Evolutionary conservation across 1,140 invertebrate genomes (phyloP).

Genomic region (Hetaerina americana): DNA sequence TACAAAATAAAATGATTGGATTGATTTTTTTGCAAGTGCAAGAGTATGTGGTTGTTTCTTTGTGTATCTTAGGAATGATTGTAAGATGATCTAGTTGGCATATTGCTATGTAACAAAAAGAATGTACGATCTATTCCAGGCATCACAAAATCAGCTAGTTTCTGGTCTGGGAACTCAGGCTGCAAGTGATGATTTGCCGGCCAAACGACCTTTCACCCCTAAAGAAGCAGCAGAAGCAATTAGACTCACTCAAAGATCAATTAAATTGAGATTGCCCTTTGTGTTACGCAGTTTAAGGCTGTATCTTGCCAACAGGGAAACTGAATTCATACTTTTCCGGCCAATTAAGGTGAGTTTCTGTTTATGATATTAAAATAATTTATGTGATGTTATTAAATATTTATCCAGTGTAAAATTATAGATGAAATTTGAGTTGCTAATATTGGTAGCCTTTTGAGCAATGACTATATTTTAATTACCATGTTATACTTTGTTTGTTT

Average conservation of each 20-base stretch:
- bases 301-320: conserved; percentile 92
- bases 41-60: no score
- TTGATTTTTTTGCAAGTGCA: no score
- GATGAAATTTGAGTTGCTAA: conserved; percentile 2
- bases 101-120: no score
- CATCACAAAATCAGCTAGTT: no score
- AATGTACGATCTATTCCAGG: no score
- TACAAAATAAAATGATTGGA: no score
- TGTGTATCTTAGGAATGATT: no score
- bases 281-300: conserved; percentile 82
- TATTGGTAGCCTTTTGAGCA: not conserved
- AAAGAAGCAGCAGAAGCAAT: conserved; percentile 26
- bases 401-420: conserved; percentile 1
- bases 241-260: conserved; percentile 45
- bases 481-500: no score
- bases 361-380: no score
- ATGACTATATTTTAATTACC: conserved; percentile 1
- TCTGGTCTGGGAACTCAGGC: no score
- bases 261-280: conserved; percentile 64
- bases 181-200: no score
- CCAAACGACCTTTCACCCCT: conserved; percentile 38
- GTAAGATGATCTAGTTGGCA: no score
- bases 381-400: not conserved
- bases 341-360: conserved; percentile 60
- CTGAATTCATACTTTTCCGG: conserved; percentile 88